Conservation (phyloP, 2,113 vertebrate species). For the Macquaria australasica region DNA sequence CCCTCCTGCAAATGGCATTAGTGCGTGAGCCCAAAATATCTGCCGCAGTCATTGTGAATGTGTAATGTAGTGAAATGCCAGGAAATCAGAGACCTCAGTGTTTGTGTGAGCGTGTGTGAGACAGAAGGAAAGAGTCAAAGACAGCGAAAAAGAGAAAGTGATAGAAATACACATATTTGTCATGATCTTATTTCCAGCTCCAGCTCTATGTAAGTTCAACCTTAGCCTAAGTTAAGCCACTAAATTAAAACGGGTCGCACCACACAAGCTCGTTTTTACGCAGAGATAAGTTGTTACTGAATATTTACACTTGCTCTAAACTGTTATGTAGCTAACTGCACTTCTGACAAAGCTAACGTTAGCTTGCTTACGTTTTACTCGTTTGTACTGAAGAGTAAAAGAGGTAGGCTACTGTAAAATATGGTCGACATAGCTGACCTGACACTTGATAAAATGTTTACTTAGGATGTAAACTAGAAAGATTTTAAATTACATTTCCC, state of each 20-base stretch:
- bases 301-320: background rate
- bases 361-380: background rate
- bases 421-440: background rate
- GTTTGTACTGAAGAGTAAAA: background rate
- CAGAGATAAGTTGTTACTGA: background rate
- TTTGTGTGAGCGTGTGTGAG: conserved; percentile 28
- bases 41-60: conserved; percentile 35
- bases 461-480: background rate
- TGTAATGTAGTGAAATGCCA: conserved; percentile 63
- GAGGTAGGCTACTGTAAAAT: background rate
- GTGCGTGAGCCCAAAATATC: conserved; percentile 54
- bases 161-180: conserved; percentile 14
- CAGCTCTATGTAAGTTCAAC: background rate
- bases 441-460: background rate
- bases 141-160: conserved; percentile 10
- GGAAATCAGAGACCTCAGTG: conserved; percentile 54
- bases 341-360: background rate
- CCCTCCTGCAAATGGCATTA: conserved; percentile 65
- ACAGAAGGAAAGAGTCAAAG: conserved; percentile 12
- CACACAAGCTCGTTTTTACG: background rate
- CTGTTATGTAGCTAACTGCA: background rate
- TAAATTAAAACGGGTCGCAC: background rate
- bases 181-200: background rate
- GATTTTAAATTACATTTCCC: background rate
- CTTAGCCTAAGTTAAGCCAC: background rate